Evolutionary conservation across 2,113 vertebrate genomes (phyloP), one percentile per base, ranked within the genome.

Genomic region (Corydoras sp.): DNA sequence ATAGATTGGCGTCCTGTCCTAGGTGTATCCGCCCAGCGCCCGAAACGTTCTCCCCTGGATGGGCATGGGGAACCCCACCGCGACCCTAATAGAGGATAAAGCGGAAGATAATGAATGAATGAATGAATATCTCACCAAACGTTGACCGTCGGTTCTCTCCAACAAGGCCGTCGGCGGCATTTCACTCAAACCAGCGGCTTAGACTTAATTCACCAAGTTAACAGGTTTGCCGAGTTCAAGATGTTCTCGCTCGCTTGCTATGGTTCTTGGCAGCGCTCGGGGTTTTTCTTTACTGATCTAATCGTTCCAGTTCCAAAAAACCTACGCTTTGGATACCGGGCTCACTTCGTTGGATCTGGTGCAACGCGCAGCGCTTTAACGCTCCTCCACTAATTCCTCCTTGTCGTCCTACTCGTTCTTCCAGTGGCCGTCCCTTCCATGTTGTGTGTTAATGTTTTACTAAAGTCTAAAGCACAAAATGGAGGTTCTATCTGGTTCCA

Each of bases 221-320:
- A 85, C 82, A 81, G 79, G 82, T 86, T 84, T 74, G 55, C 65
- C 77, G 73, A 69, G 67, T 81, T 24, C 18, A 24, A 24, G 18
- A 24, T 65, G 74, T 65, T 65, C 43, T n/a, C n/a, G n/a, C 11
- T n/a, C 50, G n/a, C 80, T 83, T 84, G 74, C 81, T 75, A 81
- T 81, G 77, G 80, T 72, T 70, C 2, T 29, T 49, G 70, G 70
- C 73, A 67, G 64, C 76, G 72, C 76, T 58, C 9, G 66, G 72
- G 62, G 64, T 65, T 79, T 24, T 81, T 81, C 69, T 85, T 82
- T 77, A 50, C 67, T 63, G 60, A 77, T 59, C 69, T 51, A 2
- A 56, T 15, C 53, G 15, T 55, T 11, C 31, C 29, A 15, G 50
- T 3, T n/a, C 32, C 51, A 51, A 66, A 24, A 43, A 10, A 53